These are phyloP conservation scores for Hirtodrosophila cameraria DNA, from an alignment of 2,888 invertebrate genomes.

Conservation along the genomic window DNA sequence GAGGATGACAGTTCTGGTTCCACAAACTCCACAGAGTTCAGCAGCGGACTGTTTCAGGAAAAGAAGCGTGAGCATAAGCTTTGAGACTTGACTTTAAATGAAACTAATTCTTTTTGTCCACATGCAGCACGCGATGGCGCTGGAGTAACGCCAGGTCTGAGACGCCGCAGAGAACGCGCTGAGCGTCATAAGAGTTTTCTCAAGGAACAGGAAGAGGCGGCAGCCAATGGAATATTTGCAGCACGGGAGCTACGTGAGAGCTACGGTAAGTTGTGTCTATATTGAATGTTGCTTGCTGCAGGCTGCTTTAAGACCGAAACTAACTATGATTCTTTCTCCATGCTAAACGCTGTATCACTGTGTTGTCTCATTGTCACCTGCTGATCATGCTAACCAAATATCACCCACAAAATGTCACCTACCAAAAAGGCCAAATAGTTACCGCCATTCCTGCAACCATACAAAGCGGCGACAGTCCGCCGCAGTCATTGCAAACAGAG, in stretches of 20 bases:
- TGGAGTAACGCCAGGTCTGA: constrained; percentile 92
- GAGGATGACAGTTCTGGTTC: constrained; percentile 86
- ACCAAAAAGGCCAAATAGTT: constrained; percentile 82
- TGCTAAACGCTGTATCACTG: constrained; percentile 62
- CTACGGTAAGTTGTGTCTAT: constrained; percentile 73
- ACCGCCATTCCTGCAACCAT: constrained; percentile 84
- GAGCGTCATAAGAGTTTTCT: constrained; percentile 94
- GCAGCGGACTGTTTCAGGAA: constrained; percentile 80
- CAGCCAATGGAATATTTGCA: constrained; percentile 79
- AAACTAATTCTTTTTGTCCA: not conserved
- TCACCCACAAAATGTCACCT: constrained; percentile 35
- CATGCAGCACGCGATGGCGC: constrained; percentile 83
- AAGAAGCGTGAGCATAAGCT: constrained; percentile 73
- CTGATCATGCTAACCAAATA: constrained; percentile 56
- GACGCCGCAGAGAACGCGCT: constrained; percentile 91
- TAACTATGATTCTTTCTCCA: constrained; percentile 69
- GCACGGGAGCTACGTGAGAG: constrained; percentile 79
- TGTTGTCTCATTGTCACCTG: constrained; percentile 61
- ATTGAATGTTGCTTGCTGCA: constrained; percentile 11
- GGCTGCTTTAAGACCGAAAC: constrained; percentile 51
- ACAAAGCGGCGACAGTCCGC: constrained; percentile 82
- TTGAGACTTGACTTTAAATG: not conserved
- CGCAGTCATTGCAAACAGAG: constrained; percentile 78
- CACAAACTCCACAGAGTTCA: constrained; percentile 83
- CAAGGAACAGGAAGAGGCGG: constrained; percentile 91